These are phyloP conservation scores for Hydractinia echinata DNA, from an alignment of 30 jellyfish, hydroid and myxozoan genomes.

Conservation along the genomic window DNA sequence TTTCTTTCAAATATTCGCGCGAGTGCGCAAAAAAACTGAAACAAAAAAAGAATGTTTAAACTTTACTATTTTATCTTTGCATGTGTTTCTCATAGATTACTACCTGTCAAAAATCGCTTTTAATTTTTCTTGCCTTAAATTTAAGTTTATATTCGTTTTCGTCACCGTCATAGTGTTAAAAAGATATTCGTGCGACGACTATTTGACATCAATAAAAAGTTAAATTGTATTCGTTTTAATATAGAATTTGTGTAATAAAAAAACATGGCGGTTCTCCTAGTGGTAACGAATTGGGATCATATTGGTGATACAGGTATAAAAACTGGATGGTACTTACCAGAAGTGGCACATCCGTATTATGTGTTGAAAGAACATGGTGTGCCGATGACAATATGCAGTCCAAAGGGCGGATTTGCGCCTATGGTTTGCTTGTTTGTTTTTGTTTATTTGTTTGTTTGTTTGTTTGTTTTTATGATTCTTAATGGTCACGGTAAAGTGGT, in stretches of 20 bases:
- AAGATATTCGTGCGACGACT: not conserved
- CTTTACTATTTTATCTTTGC: too few relatives aligned
- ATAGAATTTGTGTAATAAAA: not conserved
- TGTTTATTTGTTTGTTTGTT: too few relatives aligned
- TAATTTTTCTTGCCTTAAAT: not conserved
- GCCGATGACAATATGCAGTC: conserved; percentile 43
- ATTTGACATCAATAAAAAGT: not conserved
- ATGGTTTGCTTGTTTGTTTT: too few relatives aligned
- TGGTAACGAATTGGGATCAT: conserved; percentile 34
- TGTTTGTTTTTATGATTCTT: too few relatives aligned
- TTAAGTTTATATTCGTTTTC: not conserved
- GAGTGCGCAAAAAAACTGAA: too few relatives aligned
- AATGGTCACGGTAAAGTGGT: too few relatives aligned
- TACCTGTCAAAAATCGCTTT: too few relatives aligned
- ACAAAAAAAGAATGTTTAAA: too few relatives aligned
- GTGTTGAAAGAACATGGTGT: conserved; percentile 27
- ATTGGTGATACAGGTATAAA: conserved; percentile 52
- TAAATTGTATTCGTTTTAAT: too few relatives aligned
- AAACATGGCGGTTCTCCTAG: conserved; percentile 32
- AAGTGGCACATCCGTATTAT: conserved; percentile 61
- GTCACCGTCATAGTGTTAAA: not conserved
- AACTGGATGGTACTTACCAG: conserved; percentile 66
- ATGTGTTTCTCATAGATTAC: too few relatives aligned
- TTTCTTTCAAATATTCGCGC: too few relatives aligned
- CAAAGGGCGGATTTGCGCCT: conserved; percentile 54